Conservation (phyloP, 2,888 invertebrate species). For the Chironomus riparius region DNA sequence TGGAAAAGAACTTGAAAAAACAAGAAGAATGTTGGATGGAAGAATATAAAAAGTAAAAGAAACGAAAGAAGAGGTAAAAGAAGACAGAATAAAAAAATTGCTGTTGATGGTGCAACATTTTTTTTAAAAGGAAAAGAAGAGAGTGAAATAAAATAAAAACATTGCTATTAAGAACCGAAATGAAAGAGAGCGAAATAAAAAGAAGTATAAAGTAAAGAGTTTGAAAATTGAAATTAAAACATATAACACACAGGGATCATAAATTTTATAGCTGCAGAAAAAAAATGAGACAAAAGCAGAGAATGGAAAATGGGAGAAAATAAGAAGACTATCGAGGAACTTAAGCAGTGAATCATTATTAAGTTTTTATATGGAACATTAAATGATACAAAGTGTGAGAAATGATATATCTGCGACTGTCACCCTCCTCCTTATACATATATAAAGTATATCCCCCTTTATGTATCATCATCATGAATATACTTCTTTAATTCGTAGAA, state of each 20-base stretch:
- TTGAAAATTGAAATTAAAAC: not conserved
- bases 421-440: not conserved
- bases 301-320: no score
- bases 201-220: not conserved
- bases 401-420: conserved; percentile 16
- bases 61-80: not conserved
- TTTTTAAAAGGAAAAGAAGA: not conserved
- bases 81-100: not conserved
- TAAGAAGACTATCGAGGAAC: not conserved
- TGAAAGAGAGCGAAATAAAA: not conserved
- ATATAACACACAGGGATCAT: not conserved
- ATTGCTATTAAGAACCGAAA: no score
- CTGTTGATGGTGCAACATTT: conserved; percentile 14
- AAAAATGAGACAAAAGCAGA: not conserved
- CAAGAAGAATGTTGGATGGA: not conserved
- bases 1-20: not conserved
- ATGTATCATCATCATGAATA: not conserved
- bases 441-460: not conserved
- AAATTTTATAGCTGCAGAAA: not conserved
- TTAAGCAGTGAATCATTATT: conserved; percentile 15
- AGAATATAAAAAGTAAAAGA: not conserved
- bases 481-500: no score
- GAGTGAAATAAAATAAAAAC: no score
- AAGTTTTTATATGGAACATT: conserved; percentile 11
- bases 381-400: conserved; percentile 16